These are phyloP conservation scores for Acleris sparsana DNA, from an alignment of 2,888 invertebrate genomes.

Conservation along the genomic window DNA sequence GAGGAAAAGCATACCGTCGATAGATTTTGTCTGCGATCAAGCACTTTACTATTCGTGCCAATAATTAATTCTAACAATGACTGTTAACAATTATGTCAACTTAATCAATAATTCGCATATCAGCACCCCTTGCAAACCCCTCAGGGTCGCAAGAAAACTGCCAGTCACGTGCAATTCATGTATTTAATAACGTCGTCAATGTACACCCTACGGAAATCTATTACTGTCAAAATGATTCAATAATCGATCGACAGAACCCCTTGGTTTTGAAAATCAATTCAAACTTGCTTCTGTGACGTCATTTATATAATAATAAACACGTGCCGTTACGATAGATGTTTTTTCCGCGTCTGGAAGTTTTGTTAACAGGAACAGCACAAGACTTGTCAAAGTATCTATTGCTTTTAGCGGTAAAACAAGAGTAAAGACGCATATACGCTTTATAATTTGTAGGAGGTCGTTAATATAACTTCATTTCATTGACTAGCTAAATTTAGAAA, in stretches of 20 bases:
- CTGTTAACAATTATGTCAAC: constrained; percentile 19
- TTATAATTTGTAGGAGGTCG: too few relatives aligned
- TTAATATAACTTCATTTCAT: too few relatives aligned
- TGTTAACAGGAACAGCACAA: too few relatives aligned
- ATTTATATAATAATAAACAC: neutral
- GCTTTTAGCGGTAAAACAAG: too few relatives aligned
- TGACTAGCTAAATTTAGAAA: too few relatives aligned
- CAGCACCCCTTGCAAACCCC: constrained; percentile 26
- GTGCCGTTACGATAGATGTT: too few relatives aligned
- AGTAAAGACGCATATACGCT: too few relatives aligned
- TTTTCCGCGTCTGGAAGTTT: too few relatives aligned
- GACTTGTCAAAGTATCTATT: too few relatives aligned
- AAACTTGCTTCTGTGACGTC: constrained; percentile 12
- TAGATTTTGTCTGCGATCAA: too few relatives aligned
- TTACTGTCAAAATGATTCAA: constrained; percentile 74
- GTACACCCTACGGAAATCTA: constrained; percentile 72
- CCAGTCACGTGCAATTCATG: constrained; percentile 68
- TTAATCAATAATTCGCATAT: constrained; percentile 26
- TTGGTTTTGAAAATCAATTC: constrained; percentile 40
- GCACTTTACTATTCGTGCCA: too few relatives aligned
- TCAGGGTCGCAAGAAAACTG: constrained; percentile 69
- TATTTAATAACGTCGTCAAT: constrained; percentile 76
- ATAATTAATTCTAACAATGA: neutral
- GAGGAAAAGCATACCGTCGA: too few relatives aligned
- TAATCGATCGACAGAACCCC: constrained; percentile 70